phyloP scores from a whole-genome alignment of 2,797 vertebrate genomes.

The Centroberyx gerrardi region DNA sequence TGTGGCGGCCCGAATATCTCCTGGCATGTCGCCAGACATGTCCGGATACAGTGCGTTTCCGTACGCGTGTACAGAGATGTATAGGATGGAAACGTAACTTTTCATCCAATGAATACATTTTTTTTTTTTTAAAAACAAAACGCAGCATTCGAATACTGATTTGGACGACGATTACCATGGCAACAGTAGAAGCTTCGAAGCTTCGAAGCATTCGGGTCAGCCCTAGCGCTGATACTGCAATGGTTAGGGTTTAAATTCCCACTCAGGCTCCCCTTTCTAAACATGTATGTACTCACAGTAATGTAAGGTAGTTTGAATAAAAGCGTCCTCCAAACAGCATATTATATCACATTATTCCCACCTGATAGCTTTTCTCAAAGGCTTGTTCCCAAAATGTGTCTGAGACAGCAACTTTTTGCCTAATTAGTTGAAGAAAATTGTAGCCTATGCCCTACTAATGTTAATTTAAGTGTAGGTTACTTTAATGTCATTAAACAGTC shows the following conservation, averaged over 20 bases:
- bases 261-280: conserved; percentile 7
- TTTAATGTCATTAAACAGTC: conserved; percentile 2
- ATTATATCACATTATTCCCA: neutral
- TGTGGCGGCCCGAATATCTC: no score
- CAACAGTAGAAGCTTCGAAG: no score
- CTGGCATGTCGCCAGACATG: no score
- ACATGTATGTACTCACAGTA: conserved; percentile 12
- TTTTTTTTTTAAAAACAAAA: no score
- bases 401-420: conserved; percentile 1
- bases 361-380: neutral
- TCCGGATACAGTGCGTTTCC: no score
- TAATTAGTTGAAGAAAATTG: neutral
- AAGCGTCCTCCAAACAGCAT: neutral
- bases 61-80: no score
- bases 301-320: neutral
- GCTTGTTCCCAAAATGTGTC: neutral
- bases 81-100: no score
- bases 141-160: no score
- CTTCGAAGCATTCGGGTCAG: no score
- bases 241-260: conserved; percentile 35
- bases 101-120: no score
- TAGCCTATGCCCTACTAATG: neutral
- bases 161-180: no score
- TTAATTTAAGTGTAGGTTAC: neutral
- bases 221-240: conserved; percentile 28